A percentile compares a stretch with the other conserved stretches of the same genome.
phyloP scores from a whole-genome alignment of 2,797 vertebrate genomes.

The Platyrinchus mystaceus region DNA sequence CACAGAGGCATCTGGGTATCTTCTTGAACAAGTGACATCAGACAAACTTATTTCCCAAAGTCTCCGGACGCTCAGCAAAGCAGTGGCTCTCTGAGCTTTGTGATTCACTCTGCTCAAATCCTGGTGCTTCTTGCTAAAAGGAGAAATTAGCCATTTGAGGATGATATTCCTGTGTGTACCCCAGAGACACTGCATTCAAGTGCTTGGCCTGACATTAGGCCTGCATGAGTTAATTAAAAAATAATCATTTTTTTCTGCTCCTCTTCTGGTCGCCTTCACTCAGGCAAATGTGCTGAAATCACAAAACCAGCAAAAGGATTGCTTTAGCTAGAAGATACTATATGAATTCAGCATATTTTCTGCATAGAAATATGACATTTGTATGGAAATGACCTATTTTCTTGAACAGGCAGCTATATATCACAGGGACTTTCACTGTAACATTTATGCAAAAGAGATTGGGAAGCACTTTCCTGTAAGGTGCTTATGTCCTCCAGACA shows the following conservation, averaged over 20 bases:
- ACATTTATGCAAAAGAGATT: constrained; percentile 14
- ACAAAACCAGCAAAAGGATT: neutral
- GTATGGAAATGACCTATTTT: constrained; percentile 60
- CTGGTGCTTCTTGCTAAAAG: neutral
- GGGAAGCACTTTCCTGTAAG: constrained; percentile 15
- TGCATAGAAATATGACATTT: constrained; percentile 41
- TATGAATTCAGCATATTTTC: constrained; percentile 56
- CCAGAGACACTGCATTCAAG: neutral
- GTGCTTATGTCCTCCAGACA: neutral
- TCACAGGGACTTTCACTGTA: neutral
- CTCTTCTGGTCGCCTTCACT: neutral
- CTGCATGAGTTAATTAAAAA: constrained; percentile 21
- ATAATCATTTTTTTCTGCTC: neutral
- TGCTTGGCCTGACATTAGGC: neutral
- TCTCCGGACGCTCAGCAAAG: neutral
- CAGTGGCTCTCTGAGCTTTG: neutral
- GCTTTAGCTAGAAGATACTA: neutral
- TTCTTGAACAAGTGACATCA: neutral
- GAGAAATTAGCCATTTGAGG: neutral
- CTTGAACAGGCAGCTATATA: constrained; percentile 41
- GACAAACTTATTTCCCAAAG: neutral
- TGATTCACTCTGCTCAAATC: neutral
- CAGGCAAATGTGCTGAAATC: constrained; percentile 34
- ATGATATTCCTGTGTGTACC: neutral
- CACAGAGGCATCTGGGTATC: neutral